These are phyloP conservation scores for Corythaixoides concolor DNA, from an alignment of 2,113 vertebrate species.

Conservation along the genomic window DNA sequence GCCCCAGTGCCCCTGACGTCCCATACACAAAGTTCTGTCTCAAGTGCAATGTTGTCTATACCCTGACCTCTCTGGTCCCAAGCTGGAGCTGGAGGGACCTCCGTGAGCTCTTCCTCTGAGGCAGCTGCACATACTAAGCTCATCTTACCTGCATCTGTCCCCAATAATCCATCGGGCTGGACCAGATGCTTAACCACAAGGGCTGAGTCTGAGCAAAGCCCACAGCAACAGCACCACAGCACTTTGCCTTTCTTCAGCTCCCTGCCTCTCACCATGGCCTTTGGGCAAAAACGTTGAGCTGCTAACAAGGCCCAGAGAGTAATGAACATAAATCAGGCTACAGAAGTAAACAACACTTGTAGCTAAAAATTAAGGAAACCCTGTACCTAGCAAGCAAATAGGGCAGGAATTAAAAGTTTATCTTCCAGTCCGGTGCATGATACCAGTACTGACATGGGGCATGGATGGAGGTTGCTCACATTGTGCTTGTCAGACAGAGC, in stretches of 20 bases:
- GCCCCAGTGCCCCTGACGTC: neutral
- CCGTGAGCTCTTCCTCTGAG: neutral
- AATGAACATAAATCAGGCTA: neutral
- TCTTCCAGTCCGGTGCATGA: neutral
- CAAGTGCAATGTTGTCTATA: neutral
- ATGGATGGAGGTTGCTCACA: neutral
- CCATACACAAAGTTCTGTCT: neutral
- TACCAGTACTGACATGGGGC: neutral
- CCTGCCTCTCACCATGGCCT: neutral
- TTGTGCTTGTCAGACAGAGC: neutral
- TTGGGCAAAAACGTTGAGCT: neutral
- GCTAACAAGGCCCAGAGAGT: neutral
- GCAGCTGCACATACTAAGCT: neutral
- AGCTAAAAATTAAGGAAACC: neutral
- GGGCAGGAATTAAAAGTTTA: neutral
- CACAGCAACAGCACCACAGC: neutral
- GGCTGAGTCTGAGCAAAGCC: neutral
- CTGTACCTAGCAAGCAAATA: neutral
- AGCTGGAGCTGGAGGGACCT: neutral
- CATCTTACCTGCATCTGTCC: neutral
- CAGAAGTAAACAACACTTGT: neutral
- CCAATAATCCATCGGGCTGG: rapidly evolving
- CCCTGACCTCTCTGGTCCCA: neutral
- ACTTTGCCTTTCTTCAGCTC: neutral
- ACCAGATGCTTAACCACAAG: neutral